phyloP scores from a whole-genome alignment of 2,888 invertebrate species.

The Drosophila anomalipes region DNA sequence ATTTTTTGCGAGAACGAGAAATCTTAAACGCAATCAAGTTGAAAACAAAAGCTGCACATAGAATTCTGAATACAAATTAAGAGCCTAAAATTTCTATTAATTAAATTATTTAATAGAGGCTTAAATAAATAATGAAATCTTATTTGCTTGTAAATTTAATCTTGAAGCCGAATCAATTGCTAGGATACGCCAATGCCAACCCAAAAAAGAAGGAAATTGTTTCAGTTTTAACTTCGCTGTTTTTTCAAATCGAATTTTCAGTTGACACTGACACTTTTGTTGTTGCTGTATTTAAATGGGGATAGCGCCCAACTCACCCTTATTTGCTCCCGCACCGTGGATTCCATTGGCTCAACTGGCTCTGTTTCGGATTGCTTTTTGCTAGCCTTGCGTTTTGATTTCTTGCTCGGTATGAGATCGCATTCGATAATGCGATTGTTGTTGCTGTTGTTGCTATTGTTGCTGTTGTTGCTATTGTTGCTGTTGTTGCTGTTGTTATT shows the following conservation, averaged over 20 bases:
- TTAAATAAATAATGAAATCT: background rate
- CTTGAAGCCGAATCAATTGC: slow-evolving; percentile 1
- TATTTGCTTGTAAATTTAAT: background rate
- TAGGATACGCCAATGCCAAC: background rate
- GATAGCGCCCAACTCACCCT: slow-evolving; percentile 59
- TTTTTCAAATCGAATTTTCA: background rate
- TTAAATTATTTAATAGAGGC: background rate
- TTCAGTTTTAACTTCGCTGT: background rate
- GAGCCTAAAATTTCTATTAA: background rate
- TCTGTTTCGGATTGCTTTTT: slow-evolving; percentile 48
- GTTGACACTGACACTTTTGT: background rate
- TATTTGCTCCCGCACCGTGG: slow-evolving; percentile 78
- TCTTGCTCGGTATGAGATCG: slow-evolving; percentile 83
- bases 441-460: slow-evolving; percentile 45
- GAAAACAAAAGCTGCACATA: background rate
- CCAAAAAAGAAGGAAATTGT: background rate
- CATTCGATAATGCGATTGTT: slow-evolving; percentile 82
- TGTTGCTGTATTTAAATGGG: background rate
- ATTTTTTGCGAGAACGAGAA: background rate
- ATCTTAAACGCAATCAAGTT: background rate
- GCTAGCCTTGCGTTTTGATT: slow-evolving; percentile 75
- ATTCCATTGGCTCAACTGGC: slow-evolving; percentile 51
- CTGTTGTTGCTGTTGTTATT: slow-evolving; percentile 11
- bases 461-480: slow-evolving; percentile 17
- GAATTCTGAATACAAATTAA: background rate